These are phyloP conservation scores for Trichosurus vulpecula DNA, from an alignment of 2,797 vertebrate species.

Conservation along the genomic window DNA sequence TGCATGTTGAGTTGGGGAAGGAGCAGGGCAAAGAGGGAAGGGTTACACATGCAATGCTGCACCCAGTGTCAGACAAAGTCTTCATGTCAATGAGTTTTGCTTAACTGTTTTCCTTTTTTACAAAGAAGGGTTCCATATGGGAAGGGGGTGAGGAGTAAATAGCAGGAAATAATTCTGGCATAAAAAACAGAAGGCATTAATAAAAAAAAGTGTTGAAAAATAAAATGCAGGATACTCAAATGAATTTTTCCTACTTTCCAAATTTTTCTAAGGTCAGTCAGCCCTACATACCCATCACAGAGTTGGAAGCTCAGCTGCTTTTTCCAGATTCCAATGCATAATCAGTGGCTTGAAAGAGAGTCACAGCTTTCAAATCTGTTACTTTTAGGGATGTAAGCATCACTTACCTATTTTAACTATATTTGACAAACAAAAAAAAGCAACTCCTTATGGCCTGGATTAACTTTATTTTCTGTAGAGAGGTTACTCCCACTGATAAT, in stretches of 20 bases:
- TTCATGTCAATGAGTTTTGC: neutral
- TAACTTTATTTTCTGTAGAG: neutral
- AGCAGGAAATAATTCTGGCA: neutral
- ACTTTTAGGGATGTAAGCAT: neutral
- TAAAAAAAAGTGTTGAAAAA: neutral
- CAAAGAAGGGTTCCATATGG: neutral
- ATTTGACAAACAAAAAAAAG: neutral
- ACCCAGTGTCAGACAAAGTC: neutral
- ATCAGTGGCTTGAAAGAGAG: neutral
- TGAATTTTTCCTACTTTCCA: neutral
- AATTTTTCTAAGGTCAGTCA: neutral
- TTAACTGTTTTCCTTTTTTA: neutral
- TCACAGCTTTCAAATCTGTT: neutral
- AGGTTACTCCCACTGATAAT: neutral
- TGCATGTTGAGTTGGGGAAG: neutral
- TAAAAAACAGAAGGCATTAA: neutral
- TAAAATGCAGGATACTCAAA: neutral
- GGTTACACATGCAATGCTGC: neutral
- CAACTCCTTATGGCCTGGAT: neutral
- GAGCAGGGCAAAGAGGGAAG: neutral
- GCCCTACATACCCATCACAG: neutral
- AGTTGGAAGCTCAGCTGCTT: neutral
- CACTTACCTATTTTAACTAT: neutral
- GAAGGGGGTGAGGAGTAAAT: neutral
- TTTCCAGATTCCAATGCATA: neutral